phyloP scores from a whole-genome alignment of 2,797 vertebrate species.

The Myotis planiceps region DNA sequence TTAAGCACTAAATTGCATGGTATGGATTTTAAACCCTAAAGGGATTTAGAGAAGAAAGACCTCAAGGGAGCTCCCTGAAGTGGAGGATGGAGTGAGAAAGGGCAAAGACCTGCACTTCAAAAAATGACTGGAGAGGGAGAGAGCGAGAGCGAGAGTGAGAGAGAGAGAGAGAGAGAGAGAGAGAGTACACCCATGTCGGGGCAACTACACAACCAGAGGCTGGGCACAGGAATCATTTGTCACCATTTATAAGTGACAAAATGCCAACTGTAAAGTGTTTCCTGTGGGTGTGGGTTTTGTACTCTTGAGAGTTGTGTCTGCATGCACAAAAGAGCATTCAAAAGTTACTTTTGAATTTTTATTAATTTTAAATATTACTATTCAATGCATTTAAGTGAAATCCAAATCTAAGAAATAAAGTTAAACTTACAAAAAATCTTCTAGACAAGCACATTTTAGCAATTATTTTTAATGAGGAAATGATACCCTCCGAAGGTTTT shows the following conservation, averaged over 20 bases:
- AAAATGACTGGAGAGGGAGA: too few relatives aligned
- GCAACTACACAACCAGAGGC: background rate
- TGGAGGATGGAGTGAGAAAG: fast-evolving
- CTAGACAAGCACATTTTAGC: background rate
- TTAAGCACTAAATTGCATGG: background rate
- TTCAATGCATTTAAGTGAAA: background rate
- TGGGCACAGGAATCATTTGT: background rate
- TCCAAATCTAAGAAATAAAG: background rate
- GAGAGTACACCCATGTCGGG: fast-evolving
- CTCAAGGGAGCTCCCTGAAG: background rate
- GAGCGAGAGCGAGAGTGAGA: too few relatives aligned
- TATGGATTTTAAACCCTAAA: background rate
- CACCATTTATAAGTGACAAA: background rate
- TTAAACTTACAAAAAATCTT: background rate
- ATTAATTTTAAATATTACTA: background rate
- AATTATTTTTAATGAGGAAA: background rate
- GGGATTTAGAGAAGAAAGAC: constrained; percentile 25
- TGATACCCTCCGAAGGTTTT: background rate
- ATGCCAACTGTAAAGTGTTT: background rate
- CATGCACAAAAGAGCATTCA: background rate
- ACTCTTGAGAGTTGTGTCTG: background rate
- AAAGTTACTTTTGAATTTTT: background rate
- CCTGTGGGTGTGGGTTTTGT: background rate
- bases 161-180: too few relatives aligned
- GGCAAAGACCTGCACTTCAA: background rate